Evolutionary conservation across 2,888 invertebrate species (phyloP).

Genomic region (Cosmorhoe ocellata): DNA sequence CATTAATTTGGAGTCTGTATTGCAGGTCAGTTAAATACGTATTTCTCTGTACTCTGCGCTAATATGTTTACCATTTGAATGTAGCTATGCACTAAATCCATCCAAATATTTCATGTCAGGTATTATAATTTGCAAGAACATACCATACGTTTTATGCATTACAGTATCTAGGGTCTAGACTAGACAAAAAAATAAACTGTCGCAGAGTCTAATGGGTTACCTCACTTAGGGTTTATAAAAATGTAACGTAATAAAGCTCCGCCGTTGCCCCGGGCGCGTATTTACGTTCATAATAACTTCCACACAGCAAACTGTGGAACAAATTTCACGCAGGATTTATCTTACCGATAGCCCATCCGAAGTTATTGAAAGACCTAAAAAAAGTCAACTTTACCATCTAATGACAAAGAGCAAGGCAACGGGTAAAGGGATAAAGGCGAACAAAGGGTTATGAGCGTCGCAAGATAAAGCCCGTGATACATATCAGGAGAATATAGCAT

Average conservation of each 20-base stretch:
- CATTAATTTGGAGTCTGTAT: background rate
- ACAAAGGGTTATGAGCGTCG: constrained; percentile 28
- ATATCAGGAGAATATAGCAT: constrained; percentile 1
- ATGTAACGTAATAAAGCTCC: constrained; percentile 32
- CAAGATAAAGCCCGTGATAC: constrained; percentile 16
- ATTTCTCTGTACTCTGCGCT: constrained; percentile 1
- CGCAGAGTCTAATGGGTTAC: constrained; percentile 28
- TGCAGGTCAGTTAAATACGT: background rate
- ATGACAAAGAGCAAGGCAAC: constrained; percentile 37
- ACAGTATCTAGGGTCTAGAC: background rate
- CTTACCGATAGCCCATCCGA: constrained; percentile 34
- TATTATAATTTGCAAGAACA: too few relatives aligned
- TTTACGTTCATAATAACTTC: constrained; percentile 28
- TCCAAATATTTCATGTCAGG: too few relatives aligned
- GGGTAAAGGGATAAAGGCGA: constrained; percentile 29
- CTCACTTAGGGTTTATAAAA: constrained; percentile 35
- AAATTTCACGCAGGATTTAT: constrained; percentile 36
- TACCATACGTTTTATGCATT: too few relatives aligned
- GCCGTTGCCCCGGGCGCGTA: constrained; percentile 25
- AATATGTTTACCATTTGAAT: constrained; percentile 6
- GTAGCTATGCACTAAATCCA: too few relatives aligned
- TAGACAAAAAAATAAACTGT: constrained; percentile 29
- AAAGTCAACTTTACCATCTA: constrained; percentile 37
- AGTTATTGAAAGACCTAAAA: constrained; percentile 36
- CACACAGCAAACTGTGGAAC: constrained; percentile 21